A percentile compares a stretch with the other conserved stretches of the same genome.
phyloP scores from a whole-genome alignment of 2,113 vertebrate species.

The Riparia riparia region DNA sequence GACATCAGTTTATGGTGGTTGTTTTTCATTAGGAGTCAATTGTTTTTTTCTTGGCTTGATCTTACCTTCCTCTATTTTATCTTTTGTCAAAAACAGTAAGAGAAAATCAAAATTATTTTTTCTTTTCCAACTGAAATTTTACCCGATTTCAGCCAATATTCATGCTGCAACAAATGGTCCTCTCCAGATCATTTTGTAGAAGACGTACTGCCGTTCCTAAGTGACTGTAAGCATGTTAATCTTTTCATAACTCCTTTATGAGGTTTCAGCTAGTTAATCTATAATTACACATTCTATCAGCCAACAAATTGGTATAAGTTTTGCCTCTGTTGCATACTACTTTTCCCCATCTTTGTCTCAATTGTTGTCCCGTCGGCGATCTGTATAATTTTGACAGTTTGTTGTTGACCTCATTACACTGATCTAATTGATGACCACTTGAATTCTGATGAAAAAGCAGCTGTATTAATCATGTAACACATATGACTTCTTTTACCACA shows the following conservation, averaged over 20 bases:
- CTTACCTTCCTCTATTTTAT: neutral
- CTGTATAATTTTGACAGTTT: slow-evolving; percentile 13
- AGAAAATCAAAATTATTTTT: neutral
- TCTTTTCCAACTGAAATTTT: neutral
- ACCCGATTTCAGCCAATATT: neutral
- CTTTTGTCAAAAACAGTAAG: neutral
- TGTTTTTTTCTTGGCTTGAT: neutral
- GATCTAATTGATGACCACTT: neutral
- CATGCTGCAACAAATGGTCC: neutral
- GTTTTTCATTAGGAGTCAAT: neutral
- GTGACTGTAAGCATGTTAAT: fast-evolving
- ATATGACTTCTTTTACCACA: slow-evolving; percentile 28
- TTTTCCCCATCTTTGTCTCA: neutral
- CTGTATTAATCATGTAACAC: slow-evolving; percentile 13
- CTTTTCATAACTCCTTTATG: neutral
- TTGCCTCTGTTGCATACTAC: neutral
- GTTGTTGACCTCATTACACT: neutral
- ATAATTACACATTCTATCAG: neutral
- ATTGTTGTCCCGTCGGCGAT: neutral
- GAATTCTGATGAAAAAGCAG: slow-evolving; percentile 15
- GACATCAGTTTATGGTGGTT: neutral
- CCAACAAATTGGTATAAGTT: neutral
- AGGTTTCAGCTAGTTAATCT: neutral
- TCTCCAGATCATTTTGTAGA: neutral
- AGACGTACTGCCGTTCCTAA: neutral